Evolutionary conservation across 2,113 vertebrate species (phyloP).

Genomic region (Rhinichthys klamathensis): DNA sequence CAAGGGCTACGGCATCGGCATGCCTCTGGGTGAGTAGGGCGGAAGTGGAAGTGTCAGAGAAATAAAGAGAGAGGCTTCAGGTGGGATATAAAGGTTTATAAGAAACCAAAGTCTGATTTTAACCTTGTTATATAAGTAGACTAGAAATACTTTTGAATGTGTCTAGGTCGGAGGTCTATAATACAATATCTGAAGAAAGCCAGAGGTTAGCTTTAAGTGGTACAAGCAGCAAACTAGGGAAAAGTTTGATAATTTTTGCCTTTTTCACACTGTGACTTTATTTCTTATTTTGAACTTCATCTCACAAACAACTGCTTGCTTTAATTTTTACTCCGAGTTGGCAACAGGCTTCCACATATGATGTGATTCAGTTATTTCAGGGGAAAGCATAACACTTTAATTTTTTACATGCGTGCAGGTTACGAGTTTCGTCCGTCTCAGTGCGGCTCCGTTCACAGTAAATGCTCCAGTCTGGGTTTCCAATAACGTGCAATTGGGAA

Average conservation of each 20-base stretch:
- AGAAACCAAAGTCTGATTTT: not conserved
- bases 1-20: constrained; percentile 91
- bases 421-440: no score
- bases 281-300: not conserved
- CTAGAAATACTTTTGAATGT: not conserved
- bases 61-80: not conserved
- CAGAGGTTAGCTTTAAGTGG: not conserved
- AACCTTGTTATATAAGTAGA: not conserved
- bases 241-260: not conserved
- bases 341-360: not conserved
- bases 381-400: no score
- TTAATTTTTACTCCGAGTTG: not conserved
- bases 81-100: not conserved
- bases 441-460: no score
- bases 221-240: not conserved
- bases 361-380: no score
- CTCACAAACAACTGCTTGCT: not conserved
- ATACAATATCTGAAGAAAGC: not conserved
- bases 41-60: not conserved
- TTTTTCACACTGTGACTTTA: not conserved
- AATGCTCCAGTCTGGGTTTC: no score
- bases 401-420: no score
- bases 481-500: no score
- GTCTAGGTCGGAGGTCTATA: not conserved
- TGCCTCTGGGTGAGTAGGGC: constrained; percentile 83